These are phyloP conservation scores for Chaetogeoica ovagalla DNA, from an alignment of 2,888 invertebrate species.

Conservation along the genomic window DNA sequence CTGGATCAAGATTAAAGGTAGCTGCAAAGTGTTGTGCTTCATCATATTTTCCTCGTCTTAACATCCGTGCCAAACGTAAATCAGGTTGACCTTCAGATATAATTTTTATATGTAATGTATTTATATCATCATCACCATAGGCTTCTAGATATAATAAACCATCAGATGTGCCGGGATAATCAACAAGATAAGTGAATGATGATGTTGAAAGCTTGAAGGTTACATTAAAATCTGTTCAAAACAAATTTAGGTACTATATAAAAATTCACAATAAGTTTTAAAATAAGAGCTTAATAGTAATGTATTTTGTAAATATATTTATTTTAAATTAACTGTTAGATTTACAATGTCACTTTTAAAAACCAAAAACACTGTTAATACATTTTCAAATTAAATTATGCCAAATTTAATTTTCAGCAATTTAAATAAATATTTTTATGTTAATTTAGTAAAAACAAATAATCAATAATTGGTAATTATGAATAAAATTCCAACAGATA, in stretches of 20 bases:
- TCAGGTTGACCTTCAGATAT: conserved; percentile 62
- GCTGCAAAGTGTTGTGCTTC: conserved; percentile 62
- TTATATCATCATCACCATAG: conserved; percentile 56
- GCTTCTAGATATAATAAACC: conserved; percentile 59
- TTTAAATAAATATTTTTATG: too few relatives aligned
- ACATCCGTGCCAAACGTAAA: conserved; percentile 60
- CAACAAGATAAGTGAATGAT: conserved; percentile 58
- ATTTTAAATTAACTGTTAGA: too few relatives aligned
- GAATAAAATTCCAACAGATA: too few relatives aligned
- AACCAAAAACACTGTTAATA: too few relatives aligned
- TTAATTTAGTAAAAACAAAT: too few relatives aligned
- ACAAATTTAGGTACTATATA: background rate
- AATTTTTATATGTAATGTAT: conserved; percentile 59
- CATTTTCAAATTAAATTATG: too few relatives aligned
- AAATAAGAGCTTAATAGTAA: background rate
- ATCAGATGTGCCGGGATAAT: conserved; percentile 57
- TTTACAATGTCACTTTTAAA: too few relatives aligned
- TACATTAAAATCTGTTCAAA: conserved; percentile 44
- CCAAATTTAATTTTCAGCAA: too few relatives aligned
- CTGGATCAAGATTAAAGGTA: conserved; percentile 60
- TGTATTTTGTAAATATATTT: too few relatives aligned
- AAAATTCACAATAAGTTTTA: background rate
- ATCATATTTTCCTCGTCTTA: conserved; percentile 61
- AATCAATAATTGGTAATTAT: too few relatives aligned
- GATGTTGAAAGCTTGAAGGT: conserved; percentile 59